Percentiles rank a stretch among this genome's conserved stretches.
phyloP scores from a whole-genome alignment of 1,140 invertebrate species.

The Andrena cerasifolii region DNA sequence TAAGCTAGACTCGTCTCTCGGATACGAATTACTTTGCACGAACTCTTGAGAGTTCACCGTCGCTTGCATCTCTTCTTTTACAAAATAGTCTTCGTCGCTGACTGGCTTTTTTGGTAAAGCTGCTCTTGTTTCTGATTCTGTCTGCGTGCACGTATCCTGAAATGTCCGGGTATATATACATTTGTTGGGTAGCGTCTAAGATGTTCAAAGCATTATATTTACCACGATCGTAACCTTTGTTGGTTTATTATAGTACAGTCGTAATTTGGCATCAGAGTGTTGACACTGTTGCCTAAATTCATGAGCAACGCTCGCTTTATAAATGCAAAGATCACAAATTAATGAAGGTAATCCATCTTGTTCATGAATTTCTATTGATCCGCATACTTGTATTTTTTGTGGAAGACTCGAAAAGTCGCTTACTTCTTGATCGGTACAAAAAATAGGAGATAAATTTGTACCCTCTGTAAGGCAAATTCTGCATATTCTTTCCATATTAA shows the following conservation, averaged over 20 bases:
- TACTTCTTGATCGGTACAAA: slow-evolving; percentile 70
- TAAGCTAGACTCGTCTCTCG: slow-evolving; percentile 46
- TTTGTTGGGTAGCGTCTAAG: background rate
- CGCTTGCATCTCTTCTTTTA: slow-evolving; percentile 74
- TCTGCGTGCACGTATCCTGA: slow-evolving; percentile 78
- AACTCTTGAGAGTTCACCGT: slow-evolving; percentile 60
- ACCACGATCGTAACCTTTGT: slow-evolving; percentile 71
- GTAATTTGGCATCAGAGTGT: slow-evolving; percentile 76
- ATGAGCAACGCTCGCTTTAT: slow-evolving; percentile 78
- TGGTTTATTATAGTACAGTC: slow-evolving; percentile 79
- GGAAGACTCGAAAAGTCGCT: slow-evolving; percentile 67
- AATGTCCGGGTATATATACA: slow-evolving; percentile 26
- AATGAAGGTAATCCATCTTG: slow-evolving; percentile 79
- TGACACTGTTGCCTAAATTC: slow-evolving; percentile 80
- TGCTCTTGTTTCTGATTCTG: slow-evolving; percentile 71
- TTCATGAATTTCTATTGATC: slow-evolving; percentile 77
- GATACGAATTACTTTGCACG: slow-evolving; percentile 56
- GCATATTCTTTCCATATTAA: slow-evolving; percentile 78
- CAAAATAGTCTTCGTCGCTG: slow-evolving; percentile 72
- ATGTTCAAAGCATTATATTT: slow-evolving; percentile 38
- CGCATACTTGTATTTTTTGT: slow-evolving; percentile 78
- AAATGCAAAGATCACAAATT: slow-evolving; percentile 78
- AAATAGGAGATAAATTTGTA: slow-evolving; percentile 76
- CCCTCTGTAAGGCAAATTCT: slow-evolving; percentile 77
- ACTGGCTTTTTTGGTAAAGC: slow-evolving; percentile 67